These are phyloP conservation scores for Brachionus manjavacas DNA, from an alignment of 1,140 invertebrate genomes.

Conservation along the genomic window DNA sequence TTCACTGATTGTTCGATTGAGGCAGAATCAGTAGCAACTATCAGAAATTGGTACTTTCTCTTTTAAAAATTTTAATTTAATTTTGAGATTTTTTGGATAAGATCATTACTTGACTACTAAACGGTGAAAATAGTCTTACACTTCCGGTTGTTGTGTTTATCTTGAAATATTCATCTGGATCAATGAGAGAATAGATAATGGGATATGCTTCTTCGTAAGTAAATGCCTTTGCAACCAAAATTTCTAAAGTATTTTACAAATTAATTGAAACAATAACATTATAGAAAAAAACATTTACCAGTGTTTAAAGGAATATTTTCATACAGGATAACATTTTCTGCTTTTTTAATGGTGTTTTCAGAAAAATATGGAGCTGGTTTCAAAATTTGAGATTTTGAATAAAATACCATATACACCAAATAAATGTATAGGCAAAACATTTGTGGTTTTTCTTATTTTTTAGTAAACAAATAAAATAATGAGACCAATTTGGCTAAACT, in stretches of 20 bases:
- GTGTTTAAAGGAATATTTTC: constrained; percentile 29
- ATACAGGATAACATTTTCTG: constrained; percentile 21
- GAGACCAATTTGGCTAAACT: not conserved
- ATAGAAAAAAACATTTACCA: not conserved
- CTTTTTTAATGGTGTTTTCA: not conserved
- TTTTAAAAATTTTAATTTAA: not conserved
- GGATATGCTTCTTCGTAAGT: not conserved
- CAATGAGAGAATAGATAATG: not conserved
- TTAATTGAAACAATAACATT: not conserved
- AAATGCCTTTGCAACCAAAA: not conserved
- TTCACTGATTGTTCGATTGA: constrained; percentile 7
- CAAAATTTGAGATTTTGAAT: not conserved
- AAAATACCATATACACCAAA: not conserved
- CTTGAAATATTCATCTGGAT: constrained; percentile 2
- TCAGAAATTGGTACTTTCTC: constrained; percentile 31
- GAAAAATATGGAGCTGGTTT: not conserved
- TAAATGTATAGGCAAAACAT: not conserved
- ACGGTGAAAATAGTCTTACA: not conserved
- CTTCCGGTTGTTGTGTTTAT: not conserved
- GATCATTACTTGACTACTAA: not conserved
- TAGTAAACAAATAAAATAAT: not conserved
- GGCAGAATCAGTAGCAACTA: not conserved
- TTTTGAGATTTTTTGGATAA: not conserved
- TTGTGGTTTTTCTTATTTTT: not conserved
- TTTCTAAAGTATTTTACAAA: not conserved